A percentile compares a stretch with the other conserved stretches of the same genome.
Evolutionary conservation across 2,113 vertebrate species (phyloP).

Genomic region (Polypterus bichir): DNA sequence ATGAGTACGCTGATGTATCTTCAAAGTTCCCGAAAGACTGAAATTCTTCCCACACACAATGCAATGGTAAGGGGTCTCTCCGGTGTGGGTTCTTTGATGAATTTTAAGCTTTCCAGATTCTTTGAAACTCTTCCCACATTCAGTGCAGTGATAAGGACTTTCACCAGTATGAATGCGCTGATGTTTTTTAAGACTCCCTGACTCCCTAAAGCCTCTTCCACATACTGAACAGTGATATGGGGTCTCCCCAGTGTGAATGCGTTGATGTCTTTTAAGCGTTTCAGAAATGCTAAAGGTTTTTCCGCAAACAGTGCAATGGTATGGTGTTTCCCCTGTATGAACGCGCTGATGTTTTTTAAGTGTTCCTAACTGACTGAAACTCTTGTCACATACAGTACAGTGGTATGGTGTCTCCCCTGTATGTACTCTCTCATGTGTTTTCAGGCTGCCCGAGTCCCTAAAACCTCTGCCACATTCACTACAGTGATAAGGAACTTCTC

Average conservation of each 20-base stretch:
- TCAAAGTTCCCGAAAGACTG: neutral
- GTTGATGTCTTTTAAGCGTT: neutral
- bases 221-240: neutral
- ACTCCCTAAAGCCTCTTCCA: conserved; percentile 1
- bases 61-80: conserved; percentile 2
- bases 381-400: neutral
- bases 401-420: neutral
- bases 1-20: neutral
- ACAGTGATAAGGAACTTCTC: conserved; percentile 5
- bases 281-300: neutral
- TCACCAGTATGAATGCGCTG: conserved; percentile 1
- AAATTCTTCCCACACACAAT: conserved; percentile 3
- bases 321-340: neutral
- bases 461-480: conserved; percentile 2
- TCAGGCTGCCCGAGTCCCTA: neutral
- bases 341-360: neutral
- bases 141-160: neutral
- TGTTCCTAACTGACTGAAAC: neutral
- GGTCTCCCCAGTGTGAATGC: conserved; percentile 3
- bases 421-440: neutral
- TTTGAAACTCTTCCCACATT: neutral
- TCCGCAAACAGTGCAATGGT: conserved; percentile 5
- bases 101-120: neutral
- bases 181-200: neutral
- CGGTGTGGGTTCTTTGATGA: neutral